phyloP scores from a whole-genome alignment of 2,797 vertebrate genomes.

The Alca torda region DNA sequence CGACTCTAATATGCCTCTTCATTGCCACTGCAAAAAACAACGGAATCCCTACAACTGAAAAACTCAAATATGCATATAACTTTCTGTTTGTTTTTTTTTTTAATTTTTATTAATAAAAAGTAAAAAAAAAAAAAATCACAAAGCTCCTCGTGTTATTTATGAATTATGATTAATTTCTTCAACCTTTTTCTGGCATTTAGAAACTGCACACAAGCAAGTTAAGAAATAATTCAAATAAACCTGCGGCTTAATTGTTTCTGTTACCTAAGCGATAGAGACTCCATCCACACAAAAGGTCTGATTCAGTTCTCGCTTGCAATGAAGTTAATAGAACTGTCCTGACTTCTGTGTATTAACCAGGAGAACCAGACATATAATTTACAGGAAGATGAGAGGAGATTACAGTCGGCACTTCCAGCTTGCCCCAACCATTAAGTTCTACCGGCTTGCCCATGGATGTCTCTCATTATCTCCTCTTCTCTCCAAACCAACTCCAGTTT shows the following conservation, averaged over 20 bases:
- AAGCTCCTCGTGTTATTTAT: not conserved
- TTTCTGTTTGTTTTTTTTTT: not conserved
- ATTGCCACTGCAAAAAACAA: not conserved
- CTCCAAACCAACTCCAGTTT: not conserved
- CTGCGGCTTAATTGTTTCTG: not conserved
- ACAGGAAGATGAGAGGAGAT: not conserved
- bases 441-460: not conserved
- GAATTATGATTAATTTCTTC: not conserved
- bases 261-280: not conserved
- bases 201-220: not conserved
- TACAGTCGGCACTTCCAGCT: not conserved
- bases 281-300: not conserved
- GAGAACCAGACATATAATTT: not conserved
- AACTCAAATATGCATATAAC: not conserved
- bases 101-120: not conserved
- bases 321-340: not conserved
- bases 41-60: not conserved
- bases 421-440: not conserved
- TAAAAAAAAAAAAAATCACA: not conserved
- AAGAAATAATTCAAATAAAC: not conserved
- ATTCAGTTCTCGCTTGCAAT: not conserved
- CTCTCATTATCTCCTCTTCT: not conserved
- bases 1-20: not conserved
- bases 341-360: not conserved
- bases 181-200: not conserved